Evolutionary conservation across 53 echinoderm and acorn worm genomes (phyloP).

Genomic region (Paelopatides confundens): DNA sequence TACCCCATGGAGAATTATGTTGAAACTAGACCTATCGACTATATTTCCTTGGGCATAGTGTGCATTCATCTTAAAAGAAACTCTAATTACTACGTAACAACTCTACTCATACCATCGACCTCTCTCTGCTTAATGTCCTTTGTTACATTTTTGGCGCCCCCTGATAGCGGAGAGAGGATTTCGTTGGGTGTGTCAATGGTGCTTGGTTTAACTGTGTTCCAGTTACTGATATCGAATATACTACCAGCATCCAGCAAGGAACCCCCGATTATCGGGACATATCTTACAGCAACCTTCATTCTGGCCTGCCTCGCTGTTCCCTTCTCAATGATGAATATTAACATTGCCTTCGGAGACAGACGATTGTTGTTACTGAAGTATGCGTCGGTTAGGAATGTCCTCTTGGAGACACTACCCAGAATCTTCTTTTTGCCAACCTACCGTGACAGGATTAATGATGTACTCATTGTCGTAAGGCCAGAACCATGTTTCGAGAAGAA

Average conservation of each 20-base stretch:
- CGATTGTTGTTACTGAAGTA: not conserved
- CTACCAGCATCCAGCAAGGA: not conserved
- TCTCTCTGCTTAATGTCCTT: conserved; percentile 2
- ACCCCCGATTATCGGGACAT: not conserved
- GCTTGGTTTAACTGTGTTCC: conserved; percentile 18
- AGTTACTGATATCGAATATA: not conserved
- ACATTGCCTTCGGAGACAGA: not conserved
- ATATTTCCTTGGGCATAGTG: not conserved
- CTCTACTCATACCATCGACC: conserved; percentile 11
- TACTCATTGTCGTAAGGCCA: not conserved
- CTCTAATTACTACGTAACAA: not conserved
- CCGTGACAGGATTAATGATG: not conserved
- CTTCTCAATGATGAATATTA: not conserved
- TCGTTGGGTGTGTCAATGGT: conserved; percentile 26
- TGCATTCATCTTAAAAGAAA: not conserved
- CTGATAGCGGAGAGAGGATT: conserved; percentile 21
- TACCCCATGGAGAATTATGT: not conserved
- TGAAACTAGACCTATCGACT: not conserved
- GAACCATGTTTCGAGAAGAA: not conserved
- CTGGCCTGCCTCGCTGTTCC: conserved; percentile 13
- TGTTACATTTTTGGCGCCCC: conserved; percentile 13
- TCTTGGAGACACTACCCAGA: not conserved
- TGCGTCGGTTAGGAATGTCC: not conserved
- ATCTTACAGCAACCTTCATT: not conserved
- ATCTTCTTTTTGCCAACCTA: not conserved